These are phyloP conservation scores for Yasuhikotakia modesta DNA, from an alignment of 2,797 vertebrate genomes.

Conservation along the genomic window DNA sequence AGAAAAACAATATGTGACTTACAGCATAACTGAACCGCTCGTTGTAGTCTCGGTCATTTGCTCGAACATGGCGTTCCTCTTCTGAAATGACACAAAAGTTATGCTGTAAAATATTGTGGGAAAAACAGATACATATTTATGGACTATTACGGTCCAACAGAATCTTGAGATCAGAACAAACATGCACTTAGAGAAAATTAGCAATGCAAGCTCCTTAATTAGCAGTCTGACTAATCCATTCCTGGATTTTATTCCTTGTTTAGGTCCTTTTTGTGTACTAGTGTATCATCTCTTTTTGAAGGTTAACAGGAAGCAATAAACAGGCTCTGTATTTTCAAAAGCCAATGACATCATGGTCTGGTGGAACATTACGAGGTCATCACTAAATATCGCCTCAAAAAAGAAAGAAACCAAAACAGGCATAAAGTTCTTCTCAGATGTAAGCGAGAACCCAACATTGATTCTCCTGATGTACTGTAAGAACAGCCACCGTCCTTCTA, in stretches of 20 bases:
- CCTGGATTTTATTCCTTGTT: neutral
- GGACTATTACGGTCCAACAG: neutral
- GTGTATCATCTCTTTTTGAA: constrained; percentile 12
- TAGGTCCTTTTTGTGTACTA: constrained; percentile 2
- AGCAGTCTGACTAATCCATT: neutral
- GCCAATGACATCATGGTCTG: neutral
- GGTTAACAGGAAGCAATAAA: constrained; percentile 10
- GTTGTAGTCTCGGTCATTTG: constrained; percentile 83
- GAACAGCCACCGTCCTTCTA: neutral
- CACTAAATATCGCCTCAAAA: constrained; percentile 4
- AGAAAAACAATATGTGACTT: constrained; percentile 64
- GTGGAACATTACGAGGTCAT: neutral
- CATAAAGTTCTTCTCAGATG: constrained; percentile 11
- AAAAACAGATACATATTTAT: neutral
- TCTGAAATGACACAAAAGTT: constrained; percentile 69
- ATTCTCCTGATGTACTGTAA: neutral
- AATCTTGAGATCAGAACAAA: neutral
- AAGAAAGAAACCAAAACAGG: neutral
- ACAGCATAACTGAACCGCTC: constrained; percentile 84
- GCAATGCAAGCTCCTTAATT: neutral
- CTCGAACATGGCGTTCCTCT: constrained; percentile 83
- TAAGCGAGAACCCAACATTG: constrained; percentile 13
- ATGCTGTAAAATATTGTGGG: neutral
- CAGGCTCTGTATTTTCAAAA: constrained; percentile 27
- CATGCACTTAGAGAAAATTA: neutral